phyloP scores from a whole-genome alignment of 2,113 vertebrate genomes.

The Mugil cephalus region DNA sequence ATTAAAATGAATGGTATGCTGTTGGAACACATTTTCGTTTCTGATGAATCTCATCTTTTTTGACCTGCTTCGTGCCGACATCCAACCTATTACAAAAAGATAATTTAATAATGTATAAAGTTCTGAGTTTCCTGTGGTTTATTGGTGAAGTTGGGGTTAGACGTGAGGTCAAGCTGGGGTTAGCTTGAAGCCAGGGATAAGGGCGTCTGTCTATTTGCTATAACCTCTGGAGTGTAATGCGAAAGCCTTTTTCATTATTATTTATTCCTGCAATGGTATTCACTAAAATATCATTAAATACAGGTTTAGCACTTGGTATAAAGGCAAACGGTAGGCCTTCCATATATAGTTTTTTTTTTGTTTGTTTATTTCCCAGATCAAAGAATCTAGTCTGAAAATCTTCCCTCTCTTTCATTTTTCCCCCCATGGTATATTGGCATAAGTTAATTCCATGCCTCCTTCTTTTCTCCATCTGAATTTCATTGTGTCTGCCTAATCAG shows the following conservation, averaged over 20 bases:
- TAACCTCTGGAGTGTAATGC: no score
- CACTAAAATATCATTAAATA: conserved; percentile 2
- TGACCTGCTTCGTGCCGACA: no score
- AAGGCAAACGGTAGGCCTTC: conserved; percentile 1
- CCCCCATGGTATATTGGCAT: conserved; percentile 49
- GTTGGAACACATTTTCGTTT: no score
- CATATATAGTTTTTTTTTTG: not conserved
- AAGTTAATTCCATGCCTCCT: conserved; percentile 68
- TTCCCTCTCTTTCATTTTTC: conserved; percentile 65
- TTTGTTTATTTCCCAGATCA: conserved; percentile 54
- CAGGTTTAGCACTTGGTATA: conserved; percentile 16
- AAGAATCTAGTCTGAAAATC: conserved; percentile 58
- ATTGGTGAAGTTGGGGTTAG: no score
- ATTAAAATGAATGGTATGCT: no score
- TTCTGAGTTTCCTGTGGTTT: no score
- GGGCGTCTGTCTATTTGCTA: no score
- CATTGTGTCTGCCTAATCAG: conserved; percentile 76
- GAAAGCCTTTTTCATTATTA: not conserved
- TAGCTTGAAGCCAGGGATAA: no score
- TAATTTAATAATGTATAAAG: no score
- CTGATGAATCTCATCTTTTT: no score
- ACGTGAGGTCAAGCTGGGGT: no score
- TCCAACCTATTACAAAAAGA: no score
- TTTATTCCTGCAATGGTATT: not conserved
- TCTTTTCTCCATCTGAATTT: conserved; percentile 72